Conservation (phyloP, 2,888 invertebrate genomes). For the Orthosia cruda region DNA sequence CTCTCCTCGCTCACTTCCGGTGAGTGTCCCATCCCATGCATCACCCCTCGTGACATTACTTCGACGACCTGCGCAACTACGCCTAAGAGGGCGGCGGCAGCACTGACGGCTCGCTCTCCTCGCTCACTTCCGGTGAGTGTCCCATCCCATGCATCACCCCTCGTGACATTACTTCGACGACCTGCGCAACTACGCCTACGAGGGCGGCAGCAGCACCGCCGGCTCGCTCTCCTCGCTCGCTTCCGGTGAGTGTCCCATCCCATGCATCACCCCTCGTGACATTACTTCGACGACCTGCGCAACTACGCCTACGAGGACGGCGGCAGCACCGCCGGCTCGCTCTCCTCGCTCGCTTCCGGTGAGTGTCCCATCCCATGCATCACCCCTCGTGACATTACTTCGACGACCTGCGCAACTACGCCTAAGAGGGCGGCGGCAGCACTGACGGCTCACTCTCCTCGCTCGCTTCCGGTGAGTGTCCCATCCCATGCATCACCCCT, state of each 20-base stretch:
- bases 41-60: constrained; percentile 62
- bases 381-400: constrained; percentile 62
- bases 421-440: constrained; percentile 99
- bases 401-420: constrained; percentile 99
- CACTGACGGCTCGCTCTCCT: constrained; percentile 98
- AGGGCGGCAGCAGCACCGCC: constrained; percentile 99
- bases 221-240: constrained; percentile 99
- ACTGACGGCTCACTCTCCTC: constrained; percentile 99
- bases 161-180: constrained; percentile 64
- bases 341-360: constrained; percentile 99
- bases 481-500: constrained; percentile 52
- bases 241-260: constrained; percentile 93
- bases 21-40: constrained; percentile 82
- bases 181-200: constrained; percentile 99
- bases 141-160: constrained; percentile 49
- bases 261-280: constrained; percentile 58
- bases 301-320: constrained; percentile 99
- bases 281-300: constrained; percentile 91
- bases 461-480: constrained; percentile 96
- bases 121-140: constrained; percentile 97
- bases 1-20: constrained; percentile 99
- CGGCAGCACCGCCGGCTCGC: constrained; percentile 98
- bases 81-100: constrained; percentile 99
- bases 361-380: constrained; percentile 73
- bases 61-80: constrained; percentile 98